Conservation (phyloP, 2,888 invertebrate genomes). For the Oscheius sp. region DNA sequence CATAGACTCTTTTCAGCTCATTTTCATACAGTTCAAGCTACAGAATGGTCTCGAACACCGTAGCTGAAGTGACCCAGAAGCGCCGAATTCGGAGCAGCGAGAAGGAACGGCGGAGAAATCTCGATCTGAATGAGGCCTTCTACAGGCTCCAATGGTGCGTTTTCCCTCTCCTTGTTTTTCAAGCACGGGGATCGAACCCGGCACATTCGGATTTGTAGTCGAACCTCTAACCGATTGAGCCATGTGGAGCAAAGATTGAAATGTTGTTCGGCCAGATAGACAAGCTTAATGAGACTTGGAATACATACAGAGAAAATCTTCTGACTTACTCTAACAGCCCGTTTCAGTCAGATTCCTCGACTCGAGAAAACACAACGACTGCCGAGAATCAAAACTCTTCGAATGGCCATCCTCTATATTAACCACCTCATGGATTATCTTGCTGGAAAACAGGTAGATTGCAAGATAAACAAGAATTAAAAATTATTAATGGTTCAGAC, state of each 20-base stretch:
- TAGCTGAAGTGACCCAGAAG: not conserved
- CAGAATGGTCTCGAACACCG: too few species aligned
- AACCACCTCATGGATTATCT: conserved; percentile 37
- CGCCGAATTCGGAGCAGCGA: conserved; percentile 3
- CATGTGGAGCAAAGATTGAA: too few species aligned
- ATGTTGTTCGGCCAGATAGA: too few species aligned
- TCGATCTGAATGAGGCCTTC: conserved; percentile 25
- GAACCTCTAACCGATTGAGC: too few species aligned
- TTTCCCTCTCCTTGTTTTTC: not conserved
- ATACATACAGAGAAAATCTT: too few species aligned
- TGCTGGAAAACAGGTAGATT: conserved; percentile 26
- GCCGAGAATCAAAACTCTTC: conserved; percentile 50
- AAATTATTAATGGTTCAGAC: not conserved
- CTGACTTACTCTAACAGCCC: too few species aligned
- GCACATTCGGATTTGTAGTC: too few species aligned
- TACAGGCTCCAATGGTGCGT: conserved; percentile 8
- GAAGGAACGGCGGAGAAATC: conserved; percentile 26
- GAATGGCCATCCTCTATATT: conserved; percentile 47
- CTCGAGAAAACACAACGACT: conserved; percentile 11
- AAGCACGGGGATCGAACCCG: too few species aligned
- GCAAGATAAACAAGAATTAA: not conserved
- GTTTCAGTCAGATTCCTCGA: conserved; percentile 15
- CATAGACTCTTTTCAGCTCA: too few species aligned
- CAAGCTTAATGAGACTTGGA: too few species aligned
- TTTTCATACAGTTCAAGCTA: too few species aligned